phyloP scores from a whole-genome alignment of 2,888 invertebrate species.

The Torymus aiolomorphi region DNA sequence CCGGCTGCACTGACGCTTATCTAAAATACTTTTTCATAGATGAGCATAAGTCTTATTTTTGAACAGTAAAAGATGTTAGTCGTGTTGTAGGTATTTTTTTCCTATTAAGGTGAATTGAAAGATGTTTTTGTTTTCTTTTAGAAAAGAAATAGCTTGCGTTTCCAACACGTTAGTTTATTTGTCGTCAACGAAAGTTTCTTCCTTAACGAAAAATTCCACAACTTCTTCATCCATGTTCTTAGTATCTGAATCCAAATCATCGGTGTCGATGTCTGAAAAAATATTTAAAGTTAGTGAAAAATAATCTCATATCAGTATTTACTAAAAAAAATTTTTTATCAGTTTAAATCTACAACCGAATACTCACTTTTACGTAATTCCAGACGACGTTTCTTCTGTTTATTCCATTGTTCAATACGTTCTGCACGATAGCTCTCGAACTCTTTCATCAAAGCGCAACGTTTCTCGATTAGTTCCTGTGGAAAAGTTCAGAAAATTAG shows the following conservation, averaged over 20 bases:
- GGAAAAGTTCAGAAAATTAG: constrained; percentile 37
- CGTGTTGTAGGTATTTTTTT: constrained; percentile 13
- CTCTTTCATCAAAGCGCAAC: constrained; percentile 90
- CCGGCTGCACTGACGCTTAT: constrained; percentile 32
- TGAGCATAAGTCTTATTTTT: not conserved
- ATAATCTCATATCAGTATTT: not conserved
- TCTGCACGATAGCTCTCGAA: constrained; percentile 88
- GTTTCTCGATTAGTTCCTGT: constrained; percentile 92
- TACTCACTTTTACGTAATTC: constrained; percentile 91
- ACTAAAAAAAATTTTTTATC: no score
- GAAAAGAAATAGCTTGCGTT: constrained; percentile 9
- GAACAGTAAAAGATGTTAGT: constrained; percentile 1
- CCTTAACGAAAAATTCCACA: constrained; percentile 98
- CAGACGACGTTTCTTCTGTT: constrained; percentile 87
- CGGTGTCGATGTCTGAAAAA: constrained; percentile 92
- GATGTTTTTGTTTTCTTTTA: constrained; percentile 28
- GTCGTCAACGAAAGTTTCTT: constrained; percentile 89
- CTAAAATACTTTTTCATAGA: constrained; percentile 46
- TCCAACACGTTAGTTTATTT: constrained; percentile 73
- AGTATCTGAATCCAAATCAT: constrained; percentile 89
- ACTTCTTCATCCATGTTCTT: constrained; percentile 95
- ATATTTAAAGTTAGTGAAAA: not conserved
- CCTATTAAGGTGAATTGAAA: constrained; percentile 12
- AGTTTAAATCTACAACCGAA: not conserved
- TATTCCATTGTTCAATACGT: constrained; percentile 85